phyloP scores from a whole-genome alignment of 2,113 vertebrate species.

The Hippocampus zosterae region DNA sequence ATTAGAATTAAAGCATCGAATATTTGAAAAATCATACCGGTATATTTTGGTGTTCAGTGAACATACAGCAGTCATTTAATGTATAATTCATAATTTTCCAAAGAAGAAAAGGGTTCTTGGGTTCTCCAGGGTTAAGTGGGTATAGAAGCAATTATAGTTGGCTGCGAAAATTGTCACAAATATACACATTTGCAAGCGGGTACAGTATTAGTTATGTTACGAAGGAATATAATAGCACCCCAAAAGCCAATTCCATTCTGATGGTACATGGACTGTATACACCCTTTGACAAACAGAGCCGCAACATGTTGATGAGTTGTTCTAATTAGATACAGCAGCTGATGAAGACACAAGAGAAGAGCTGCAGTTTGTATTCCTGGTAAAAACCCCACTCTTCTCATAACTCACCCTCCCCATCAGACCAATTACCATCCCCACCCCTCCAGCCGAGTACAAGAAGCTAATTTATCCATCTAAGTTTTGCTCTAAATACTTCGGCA shows the following conservation, averaged over 20 bases:
- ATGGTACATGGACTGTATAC: conserved; percentile 25
- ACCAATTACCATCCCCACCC: conserved; percentile 51
- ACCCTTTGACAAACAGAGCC: conserved; percentile 61
- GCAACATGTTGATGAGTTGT: conserved; percentile 65
- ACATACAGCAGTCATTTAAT: too few species aligned
- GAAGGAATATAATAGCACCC: not conserved
- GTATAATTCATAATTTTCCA: too few species aligned
- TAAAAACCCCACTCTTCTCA: not conserved
- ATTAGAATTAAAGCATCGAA: too few species aligned
- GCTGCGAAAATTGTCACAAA: too few species aligned
- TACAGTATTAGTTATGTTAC: conserved; percentile 12
- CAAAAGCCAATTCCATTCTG: conserved; percentile 29
- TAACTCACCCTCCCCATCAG: conserved; percentile 53
- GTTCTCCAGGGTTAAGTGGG: too few species aligned
- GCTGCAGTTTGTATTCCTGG: conserved; percentile 40
- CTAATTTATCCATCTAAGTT: not conserved
- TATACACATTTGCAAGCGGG: too few species aligned
- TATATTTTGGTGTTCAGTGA: too few species aligned
- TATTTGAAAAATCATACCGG: too few species aligned
- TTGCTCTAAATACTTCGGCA: not conserved
- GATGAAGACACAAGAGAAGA: conserved; percentile 51
- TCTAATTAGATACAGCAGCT: conserved; percentile 66
- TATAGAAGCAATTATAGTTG: too few species aligned
- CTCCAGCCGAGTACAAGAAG: conserved; percentile 27
- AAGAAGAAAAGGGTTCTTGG: too few species aligned